Base-by-base conservation (phyloP, 2,113 vertebrate species). In the Columbina picui region DNA sequence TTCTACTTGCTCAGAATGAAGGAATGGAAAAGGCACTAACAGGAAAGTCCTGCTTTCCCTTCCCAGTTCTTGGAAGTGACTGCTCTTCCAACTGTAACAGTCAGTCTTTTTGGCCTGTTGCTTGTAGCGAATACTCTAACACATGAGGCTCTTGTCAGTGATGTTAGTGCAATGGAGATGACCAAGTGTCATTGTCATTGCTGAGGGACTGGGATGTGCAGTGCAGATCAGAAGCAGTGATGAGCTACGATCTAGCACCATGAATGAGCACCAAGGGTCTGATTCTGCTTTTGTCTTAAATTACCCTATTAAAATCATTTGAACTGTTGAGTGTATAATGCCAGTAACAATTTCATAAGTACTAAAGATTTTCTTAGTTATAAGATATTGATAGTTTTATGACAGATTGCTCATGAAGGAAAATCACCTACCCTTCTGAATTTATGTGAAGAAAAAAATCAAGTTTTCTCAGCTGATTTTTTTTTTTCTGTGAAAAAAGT, bases 91-190 rank as follows among this genome's bases (percentile, higher is more conserved):
- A 21, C n/a, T 53, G 5, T 29, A 38, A 63, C 3, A 39, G 15
- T 6, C 8, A 9, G 9, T 59, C 17, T 30, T 80, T 93, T 57
- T 43, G 64, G 27, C 19, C 59, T 22, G 3, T 17, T 34, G 3
- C 7, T 75, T 61, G 16, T 1, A 3, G 30, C 43, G 16, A 50
- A 68, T 34, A 20, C 8, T 49, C 15, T 57, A 49, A 65, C 23
- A 25, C 14, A 14, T 0, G 1, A 71, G 49, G 25, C 5, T 71
- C 23, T 53, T 32, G 29, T 26, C 17, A 25, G 25, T 1, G 1
- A 34, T 15, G 25, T n/a, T 10, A 19, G 12, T 18, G 30, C 7
- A 65, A 27, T 14, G 52, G 41, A 61, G 9, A 0, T 57, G 57
- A 34, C 13, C 32, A 56, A 76, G 32, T 25, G 18, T 53, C 39